Evolutionary conservation across 2,888 invertebrate species (phyloP).

Genomic region (Pyrgus malvae): DNA sequence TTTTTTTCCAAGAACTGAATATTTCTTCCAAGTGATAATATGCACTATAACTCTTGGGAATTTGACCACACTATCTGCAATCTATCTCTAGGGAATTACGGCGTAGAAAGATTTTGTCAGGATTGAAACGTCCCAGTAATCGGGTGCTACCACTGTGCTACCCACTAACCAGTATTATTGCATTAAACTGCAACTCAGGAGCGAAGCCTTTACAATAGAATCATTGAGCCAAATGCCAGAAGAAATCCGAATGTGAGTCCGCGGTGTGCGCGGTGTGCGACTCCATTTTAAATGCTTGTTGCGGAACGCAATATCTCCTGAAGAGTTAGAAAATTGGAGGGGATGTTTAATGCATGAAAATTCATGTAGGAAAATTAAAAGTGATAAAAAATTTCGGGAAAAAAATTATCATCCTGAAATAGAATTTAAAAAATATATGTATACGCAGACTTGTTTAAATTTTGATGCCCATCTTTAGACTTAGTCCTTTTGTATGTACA

Average conservation of each 20-base stretch:
- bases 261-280: conserved; percentile 12
- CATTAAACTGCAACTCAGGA: conserved; percentile 22
- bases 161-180: conserved; percentile 26
- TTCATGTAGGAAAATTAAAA: too few species aligned
- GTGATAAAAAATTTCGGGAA: too few species aligned
- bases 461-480: too few species aligned
- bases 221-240: conserved; percentile 25
- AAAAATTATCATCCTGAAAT: too few species aligned
- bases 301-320: too few species aligned
- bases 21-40: neutral
- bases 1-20: too few species aligned
- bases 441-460: too few species aligned
- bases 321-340: too few species aligned
- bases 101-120: conserved; percentile 10
- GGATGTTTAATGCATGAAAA: too few species aligned
- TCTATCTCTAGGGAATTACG: conserved; percentile 11
- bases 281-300: conserved; percentile 10
- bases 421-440: too few species aligned
- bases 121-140: conserved; percentile 20
- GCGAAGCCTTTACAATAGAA: conserved; percentile 20
- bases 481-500: too few species aligned
- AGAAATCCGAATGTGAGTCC: conserved; percentile 23
- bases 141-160: too few species aligned
- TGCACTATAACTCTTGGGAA: neutral
- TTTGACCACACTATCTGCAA: conserved; percentile 8